Percentiles rank a stretch among this genome's conserved stretches.
These are phyloP conservation scores for Burhinus oedicnemus DNA, from an alignment of 2,113 vertebrate species.

Conservation along the genomic window DNA sequence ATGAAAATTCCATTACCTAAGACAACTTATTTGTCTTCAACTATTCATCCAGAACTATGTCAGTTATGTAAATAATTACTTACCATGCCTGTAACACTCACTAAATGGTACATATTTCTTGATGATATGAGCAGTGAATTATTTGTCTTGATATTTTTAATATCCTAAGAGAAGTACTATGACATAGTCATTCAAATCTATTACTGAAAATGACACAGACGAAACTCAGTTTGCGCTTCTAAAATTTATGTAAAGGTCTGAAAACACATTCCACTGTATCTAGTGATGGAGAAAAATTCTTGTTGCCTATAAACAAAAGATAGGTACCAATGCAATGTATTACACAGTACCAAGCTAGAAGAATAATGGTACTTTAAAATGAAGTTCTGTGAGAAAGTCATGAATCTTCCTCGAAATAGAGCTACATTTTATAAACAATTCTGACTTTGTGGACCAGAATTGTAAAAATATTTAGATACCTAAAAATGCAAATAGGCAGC, in stretches of 20 bases:
- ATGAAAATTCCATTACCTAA: neutral
- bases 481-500: neutral
- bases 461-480: conserved; percentile 22
- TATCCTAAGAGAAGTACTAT: neutral
- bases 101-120: neutral
- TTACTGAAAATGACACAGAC: neutral
- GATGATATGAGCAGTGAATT: neutral
- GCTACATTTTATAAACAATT: neutral
- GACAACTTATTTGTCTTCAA: conserved; percentile 4
- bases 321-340: neutral
- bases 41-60: conserved; percentile 40
- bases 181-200: neutral
- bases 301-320: neutral
- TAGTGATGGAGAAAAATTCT: neutral
- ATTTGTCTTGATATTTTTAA: neutral
- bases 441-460: neutral
- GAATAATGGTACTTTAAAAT: neutral
- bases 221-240: neutral
- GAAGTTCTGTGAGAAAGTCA: neutral
- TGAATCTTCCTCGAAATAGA: neutral
- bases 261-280: neutral
- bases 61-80: conserved; percentile 53
- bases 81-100: conserved; percentile 11
- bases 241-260: neutral
- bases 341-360: neutral